Conservation (phyloP, 2,797 vertebrate genomes). For the Intellagama lesueurii region DNA sequence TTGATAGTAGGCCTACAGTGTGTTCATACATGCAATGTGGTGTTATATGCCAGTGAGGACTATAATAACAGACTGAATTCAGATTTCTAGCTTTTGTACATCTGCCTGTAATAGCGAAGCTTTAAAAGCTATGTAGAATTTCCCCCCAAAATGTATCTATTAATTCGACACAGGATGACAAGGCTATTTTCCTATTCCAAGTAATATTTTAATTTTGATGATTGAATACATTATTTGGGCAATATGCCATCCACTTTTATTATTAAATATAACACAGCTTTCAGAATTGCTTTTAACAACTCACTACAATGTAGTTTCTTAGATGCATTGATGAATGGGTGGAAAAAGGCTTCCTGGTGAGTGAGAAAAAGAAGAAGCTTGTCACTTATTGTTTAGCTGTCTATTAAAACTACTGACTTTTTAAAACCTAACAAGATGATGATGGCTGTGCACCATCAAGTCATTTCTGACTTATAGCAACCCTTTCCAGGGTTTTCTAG, state of each 20-base stretch:
- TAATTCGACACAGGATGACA: neutral
- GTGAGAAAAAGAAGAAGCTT: neutral
- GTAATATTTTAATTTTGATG: conserved; percentile 13
- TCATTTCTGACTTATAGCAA: too few species aligned
- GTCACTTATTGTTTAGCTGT: conserved; percentile 8
- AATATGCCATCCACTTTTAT: neutral
- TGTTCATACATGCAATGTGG: conserved; percentile 16
- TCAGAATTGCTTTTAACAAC: conserved; percentile 16
- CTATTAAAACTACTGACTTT: conserved; percentile 10
- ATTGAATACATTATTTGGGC: conserved; percentile 8
- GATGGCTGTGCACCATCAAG: neutral
- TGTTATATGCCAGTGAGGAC: neutral
- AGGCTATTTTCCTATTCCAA: neutral
- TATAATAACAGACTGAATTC: conserved; percentile 17
- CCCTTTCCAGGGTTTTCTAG: too few species aligned
- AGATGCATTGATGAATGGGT: neutral
- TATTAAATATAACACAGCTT: conserved; percentile 6
- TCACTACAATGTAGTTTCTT: neutral
- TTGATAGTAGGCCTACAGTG: neutral
- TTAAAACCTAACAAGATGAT: neutral
- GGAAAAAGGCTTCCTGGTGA: neutral
- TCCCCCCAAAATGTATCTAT: neutral
- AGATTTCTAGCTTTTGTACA: conserved; percentile 5
- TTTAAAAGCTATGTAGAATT: neutral
- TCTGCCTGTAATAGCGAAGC: neutral